A percentile compares a stretch with the other conserved stretches of the same genome.
phyloP scores from a whole-genome alignment of 2,888 invertebrate species.

The Paralinhomoeus sp. region DNA sequence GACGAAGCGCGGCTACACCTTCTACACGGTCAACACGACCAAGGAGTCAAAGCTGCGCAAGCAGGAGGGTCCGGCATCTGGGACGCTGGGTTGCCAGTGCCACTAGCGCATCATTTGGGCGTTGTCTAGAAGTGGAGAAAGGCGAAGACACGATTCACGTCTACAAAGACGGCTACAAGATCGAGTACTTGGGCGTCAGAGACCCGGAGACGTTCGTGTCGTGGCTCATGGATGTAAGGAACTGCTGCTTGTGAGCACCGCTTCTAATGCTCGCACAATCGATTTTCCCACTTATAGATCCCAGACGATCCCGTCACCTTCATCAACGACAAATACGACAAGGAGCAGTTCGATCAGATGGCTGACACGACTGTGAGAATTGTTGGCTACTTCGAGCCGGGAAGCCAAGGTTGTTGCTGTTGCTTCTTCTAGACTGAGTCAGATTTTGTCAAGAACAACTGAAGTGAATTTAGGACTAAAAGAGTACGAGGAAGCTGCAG shows the following conservation, averaged over 20 bases:
- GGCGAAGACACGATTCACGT: constrained; percentile 24
- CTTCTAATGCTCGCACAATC: too few species aligned
- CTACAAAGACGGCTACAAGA: constrained; percentile 25
- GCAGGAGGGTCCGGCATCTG: constrained; percentile 17
- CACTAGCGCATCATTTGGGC: too few species aligned
- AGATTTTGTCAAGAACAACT: not conserved
- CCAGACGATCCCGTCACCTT: constrained; percentile 26
- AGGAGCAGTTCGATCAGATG: constrained; percentile 23
- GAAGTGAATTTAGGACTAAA: constrained; percentile 13
- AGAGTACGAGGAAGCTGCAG: constrained; percentile 25
- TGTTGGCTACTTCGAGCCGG: constrained; percentile 25
- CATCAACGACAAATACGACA: constrained; percentile 24
- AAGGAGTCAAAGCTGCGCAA: constrained; percentile 18
- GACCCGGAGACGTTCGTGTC: constrained; percentile 25
- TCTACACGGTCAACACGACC: constrained; percentile 25
- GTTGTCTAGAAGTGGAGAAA: constrained; percentile 21
- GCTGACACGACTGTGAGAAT: constrained; percentile 21
- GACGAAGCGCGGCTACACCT: constrained; percentile 25
- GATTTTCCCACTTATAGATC: too few species aligned
- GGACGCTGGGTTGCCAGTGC: too few species aligned
- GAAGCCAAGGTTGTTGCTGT: constrained; percentile 14
- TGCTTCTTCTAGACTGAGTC: not conserved
- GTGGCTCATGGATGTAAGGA: constrained; percentile 26
- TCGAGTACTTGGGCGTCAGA: constrained; percentile 24
- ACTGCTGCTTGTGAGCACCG: too few species aligned